A percentile compares a stretch with the other conserved stretches of the same genome.
phyloP scores from a whole-genome alignment of 2,797 vertebrate genomes.

The Garrulus glandarius region DNA sequence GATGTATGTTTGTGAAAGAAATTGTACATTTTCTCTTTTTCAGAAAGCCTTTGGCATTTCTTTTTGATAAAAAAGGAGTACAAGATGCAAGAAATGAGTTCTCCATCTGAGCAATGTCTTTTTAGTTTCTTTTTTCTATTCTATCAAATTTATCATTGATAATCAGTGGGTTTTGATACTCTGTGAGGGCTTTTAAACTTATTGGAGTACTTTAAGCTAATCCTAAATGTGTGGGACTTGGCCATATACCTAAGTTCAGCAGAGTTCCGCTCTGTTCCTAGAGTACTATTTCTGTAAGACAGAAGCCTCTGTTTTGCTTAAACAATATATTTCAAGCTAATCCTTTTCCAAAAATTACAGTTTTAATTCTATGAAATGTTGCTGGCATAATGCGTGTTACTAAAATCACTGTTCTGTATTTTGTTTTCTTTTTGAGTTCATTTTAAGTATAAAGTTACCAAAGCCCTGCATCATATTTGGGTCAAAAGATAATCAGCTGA shows the following conservation, averaged over 20 bases:
- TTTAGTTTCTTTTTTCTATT: background rate
- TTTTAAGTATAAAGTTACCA: constrained; percentile 30
- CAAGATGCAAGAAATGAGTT: constrained; percentile 19
- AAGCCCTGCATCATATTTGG: background rate
- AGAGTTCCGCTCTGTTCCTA: background rate
- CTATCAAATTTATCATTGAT: background rate
- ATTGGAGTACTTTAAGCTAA: background rate
- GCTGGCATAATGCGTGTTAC: background rate
- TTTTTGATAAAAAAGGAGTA: background rate
- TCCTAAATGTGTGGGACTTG: background rate
- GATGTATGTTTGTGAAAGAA: constrained; percentile 21
- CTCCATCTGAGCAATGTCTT: background rate
- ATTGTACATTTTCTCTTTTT: background rate
- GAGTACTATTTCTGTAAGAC: background rate
- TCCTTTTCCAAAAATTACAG: background rate
- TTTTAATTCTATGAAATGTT: constrained; percentile 7
- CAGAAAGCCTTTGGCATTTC: background rate
- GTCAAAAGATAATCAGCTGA: constrained; percentile 6
- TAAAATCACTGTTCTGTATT: constrained; percentile 22
- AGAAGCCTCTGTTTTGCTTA: background rate
- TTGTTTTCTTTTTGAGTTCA: constrained; percentile 11
- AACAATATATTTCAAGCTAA: background rate
- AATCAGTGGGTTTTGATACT: background rate
- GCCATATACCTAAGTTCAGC: background rate
- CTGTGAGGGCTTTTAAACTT: constrained; percentile 8